Evolutionary conservation across 2,797 vertebrate genomes (phyloP), one percentile per base, ranked within the genome.

Genomic region (Cephalopachus bancanus): DNA sequence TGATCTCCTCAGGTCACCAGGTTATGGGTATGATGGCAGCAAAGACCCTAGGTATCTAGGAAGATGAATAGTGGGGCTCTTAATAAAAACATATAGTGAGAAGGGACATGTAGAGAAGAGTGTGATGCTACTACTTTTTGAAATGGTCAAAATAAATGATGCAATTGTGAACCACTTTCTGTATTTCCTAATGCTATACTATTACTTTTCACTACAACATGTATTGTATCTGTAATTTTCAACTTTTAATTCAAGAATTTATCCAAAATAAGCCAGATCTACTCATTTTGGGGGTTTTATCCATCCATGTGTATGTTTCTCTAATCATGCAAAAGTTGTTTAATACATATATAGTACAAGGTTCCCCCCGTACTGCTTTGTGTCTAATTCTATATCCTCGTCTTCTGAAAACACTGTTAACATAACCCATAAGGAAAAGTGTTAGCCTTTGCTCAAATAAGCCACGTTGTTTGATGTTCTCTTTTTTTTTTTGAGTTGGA

Each of bases 231-330:
- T 72, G 81, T 83, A 33, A 90, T 71, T 16, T 30, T 84, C 33
- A 57, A 7, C 10, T 67, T 94, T 71, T 37, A 12, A 64, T 75
- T 97, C 53, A 89, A 86, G 33, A 80, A n/a, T 62, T 88, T 72
- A 44, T 87, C 24, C 49, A 64, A 76, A 90, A 88, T 51, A 89
- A 96, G 83, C 10, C 44, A 87, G 7, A 83, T 60, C 62, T 94
- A 6, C 37, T 86, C 9, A 15, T n/a, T 89, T 65, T 26, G 86
- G 69, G 81, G 86, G 37, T 51, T 84, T 15, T 76, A 91, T 57
- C 19, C 20, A 64, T 84, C 22, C 20, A 37, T 22, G 1, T 81
- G 14, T 9, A 30, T 89, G 2, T 79, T 92, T 95, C 15, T 92
- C 7, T 92, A 83, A 22, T 85, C n/a, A 37, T 53, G 26, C 87